Base-by-base conservation (phyloP, 2,888 invertebrate genomes). In the Exocentrus adspersus region DNA sequence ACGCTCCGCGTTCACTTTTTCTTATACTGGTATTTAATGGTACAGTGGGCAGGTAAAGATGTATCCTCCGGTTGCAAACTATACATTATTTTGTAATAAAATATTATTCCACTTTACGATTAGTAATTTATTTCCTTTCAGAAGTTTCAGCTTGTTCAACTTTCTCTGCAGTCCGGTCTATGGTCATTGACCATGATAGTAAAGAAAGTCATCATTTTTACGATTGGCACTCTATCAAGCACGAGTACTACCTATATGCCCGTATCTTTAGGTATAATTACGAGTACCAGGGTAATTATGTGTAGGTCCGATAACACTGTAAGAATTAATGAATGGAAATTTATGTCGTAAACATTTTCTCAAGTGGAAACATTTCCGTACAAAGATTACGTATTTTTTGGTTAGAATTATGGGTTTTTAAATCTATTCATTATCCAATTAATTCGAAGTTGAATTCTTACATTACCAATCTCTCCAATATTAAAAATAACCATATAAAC, bases 161-260 rank as follows among this genome's bases (percentile, higher is more conserved):
- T 54, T 54, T 54, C 54, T 54, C 42, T 37, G 14, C 9, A 12
- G 7, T 28, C 21, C 12, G 16, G 17, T 17, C 30, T 19, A 42
- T 54, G 42, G 43, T 54, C 43, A 54, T 42, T 54, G 43, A 54
- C 54, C 43, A 45, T 43, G 16, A 28, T 24, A 14, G 28, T 16
- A 43, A 54, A 54, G 54, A 54, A 43, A 54, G 54, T 54, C 24
- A 24, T 24, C 24, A 51, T 42, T 54, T 54, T 43, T 54, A 37
- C 20, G 1, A 51, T 32, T 17, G 16, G 19, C 32, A n/a, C 17
- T 17, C 19, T 32, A 19, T 32, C 19, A 30, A n/a, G n/a, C n/a
- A n/a, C n/a, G n/a, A n/a, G n/a, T n/a, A n/a, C n/a, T n/a, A n/a
- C n/a, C n/a, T n/a, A n/a, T n/a, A 54, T 42, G 28, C 42, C 42